phyloP scores from a whole-genome alignment of 2,797 vertebrate species.

The Pangasius sanitwongsei region DNA sequence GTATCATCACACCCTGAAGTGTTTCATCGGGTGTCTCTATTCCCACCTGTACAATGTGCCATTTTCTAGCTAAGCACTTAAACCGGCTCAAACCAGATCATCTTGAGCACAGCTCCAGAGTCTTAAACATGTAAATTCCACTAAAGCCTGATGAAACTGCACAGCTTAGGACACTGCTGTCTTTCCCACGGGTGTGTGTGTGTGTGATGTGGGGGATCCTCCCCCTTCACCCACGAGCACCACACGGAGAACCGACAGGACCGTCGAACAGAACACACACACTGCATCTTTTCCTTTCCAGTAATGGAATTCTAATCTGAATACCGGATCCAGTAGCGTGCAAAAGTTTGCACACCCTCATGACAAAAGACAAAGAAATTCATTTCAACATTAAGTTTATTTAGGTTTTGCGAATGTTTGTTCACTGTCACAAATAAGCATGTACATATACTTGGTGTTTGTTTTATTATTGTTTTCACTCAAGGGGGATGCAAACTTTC shows the following conservation, averaged over 20 bases:
- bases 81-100: constrained; percentile 56
- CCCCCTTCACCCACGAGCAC: background rate
- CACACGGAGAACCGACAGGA: background rate
- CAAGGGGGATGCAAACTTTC: background rate
- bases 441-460: too few species aligned
- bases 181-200: constrained; percentile 56
- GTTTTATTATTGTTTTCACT: background rate
- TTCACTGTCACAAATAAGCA: background rate
- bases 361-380: background rate
- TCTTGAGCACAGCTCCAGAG: constrained; percentile 53
- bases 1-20: background rate
- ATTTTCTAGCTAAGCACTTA: constrained; percentile 42
- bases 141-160: constrained; percentile 53
- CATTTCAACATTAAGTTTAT: background rate
- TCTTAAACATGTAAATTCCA: constrained; percentile 64
- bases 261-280: background rate
- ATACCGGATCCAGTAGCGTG: background rate
- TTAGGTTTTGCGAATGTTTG: background rate
- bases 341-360: background rate
- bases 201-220: constrained; percentile 22
- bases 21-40: background rate
- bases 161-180: constrained; percentile 35
- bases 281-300: background rate
- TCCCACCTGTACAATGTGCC: background rate
- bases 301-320: background rate